Percentiles rank a stretch among this genome's conserved stretches.
Evolutionary conservation across 2,888 invertebrate genomes (phyloP).

Genomic region (Drosophila nr. fundita): DNA sequence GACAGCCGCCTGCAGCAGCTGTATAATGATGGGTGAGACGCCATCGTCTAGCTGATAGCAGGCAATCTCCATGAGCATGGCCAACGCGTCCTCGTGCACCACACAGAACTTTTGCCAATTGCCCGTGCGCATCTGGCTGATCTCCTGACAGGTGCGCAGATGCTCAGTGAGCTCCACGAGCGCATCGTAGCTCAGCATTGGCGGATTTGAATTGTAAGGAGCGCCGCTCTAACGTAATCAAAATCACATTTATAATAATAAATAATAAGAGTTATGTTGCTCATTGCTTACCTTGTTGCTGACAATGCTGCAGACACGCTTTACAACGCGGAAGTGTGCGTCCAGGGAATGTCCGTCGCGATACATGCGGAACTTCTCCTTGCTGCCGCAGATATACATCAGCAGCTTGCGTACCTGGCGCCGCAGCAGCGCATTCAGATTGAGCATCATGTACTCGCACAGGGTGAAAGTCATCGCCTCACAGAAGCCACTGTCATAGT

Average conservation of each 20-base stretch:
- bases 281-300: slow-evolving; percentile 78
- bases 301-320: slow-evolving; percentile 83
- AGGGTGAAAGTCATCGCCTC: slow-evolving; percentile 88
- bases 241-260: not conserved
- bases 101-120: slow-evolving; percentile 98
- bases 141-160: slow-evolving; percentile 96
- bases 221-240: slow-evolving; percentile 56
- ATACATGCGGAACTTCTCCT: slow-evolving; percentile 97
- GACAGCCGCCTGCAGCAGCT: slow-evolving; percentile 94
- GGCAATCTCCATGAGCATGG: slow-evolving; percentile 93
- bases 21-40: slow-evolving; percentile 95
- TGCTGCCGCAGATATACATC: slow-evolving; percentile 96
- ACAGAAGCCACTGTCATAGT: slow-evolving; percentile 89
- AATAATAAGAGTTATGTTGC: not conserved
- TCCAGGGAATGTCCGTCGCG: slow-evolving; percentile 97
- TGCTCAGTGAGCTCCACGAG: slow-evolving; percentile 98
- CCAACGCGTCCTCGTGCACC: slow-evolving; percentile 89
- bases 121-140: slow-evolving; percentile 94
- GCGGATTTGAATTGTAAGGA: slow-evolving; percentile 77
- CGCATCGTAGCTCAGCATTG: slow-evolving; percentile 92
- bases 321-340: slow-evolving; percentile 92
- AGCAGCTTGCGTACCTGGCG: slow-evolving; percentile 96
- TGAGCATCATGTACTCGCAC: slow-evolving; percentile 97
- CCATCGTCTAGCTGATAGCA: slow-evolving; percentile 93
- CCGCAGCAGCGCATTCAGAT: slow-evolving; percentile 89